These are phyloP conservation scores for Hybognathus amarus DNA, from an alignment of 2,797 vertebrate species.

Conservation along the genomic window DNA sequence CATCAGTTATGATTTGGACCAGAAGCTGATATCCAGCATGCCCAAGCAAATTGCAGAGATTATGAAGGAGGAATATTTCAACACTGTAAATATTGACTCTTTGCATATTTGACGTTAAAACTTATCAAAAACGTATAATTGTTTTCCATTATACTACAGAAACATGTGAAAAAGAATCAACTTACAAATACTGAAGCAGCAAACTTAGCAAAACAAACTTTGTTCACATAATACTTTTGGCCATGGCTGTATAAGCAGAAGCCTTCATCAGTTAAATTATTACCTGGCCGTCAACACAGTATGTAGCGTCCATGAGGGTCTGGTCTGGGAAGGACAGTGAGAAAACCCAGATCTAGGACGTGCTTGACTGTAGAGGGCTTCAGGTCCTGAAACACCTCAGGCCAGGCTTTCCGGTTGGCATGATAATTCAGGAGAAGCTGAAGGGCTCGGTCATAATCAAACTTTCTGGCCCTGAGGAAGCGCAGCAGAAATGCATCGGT, in stretches of 20 bases:
- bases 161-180: background rate
- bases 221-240: background rate
- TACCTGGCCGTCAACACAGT: conserved; percentile 93
- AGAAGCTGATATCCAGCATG: too few species aligned
- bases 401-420: conserved; percentile 90
- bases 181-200: background rate
- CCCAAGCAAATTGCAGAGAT: too few species aligned
- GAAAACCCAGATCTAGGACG: conserved; percentile 92
- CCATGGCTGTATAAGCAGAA: background rate
- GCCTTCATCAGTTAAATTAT: background rate
- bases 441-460: conserved; percentile 94
- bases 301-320: conserved; percentile 90
- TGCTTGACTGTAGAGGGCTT: conserved; percentile 90
- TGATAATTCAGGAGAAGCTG: conserved; percentile 97
- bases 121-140: background rate
- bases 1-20: too few species aligned
- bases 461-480: conserved; percentile 96
- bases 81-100: too few species aligned
- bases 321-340: conserved; percentile 88
- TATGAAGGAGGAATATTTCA: too few species aligned
- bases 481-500: conserved; percentile 91
- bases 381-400: conserved; percentile 92
- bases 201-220: background rate
- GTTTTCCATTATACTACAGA: background rate
- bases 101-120: background rate